Evolutionary conservation across 2,888 invertebrate species (phyloP).

Genomic region (Selenia dentaria): DNA sequence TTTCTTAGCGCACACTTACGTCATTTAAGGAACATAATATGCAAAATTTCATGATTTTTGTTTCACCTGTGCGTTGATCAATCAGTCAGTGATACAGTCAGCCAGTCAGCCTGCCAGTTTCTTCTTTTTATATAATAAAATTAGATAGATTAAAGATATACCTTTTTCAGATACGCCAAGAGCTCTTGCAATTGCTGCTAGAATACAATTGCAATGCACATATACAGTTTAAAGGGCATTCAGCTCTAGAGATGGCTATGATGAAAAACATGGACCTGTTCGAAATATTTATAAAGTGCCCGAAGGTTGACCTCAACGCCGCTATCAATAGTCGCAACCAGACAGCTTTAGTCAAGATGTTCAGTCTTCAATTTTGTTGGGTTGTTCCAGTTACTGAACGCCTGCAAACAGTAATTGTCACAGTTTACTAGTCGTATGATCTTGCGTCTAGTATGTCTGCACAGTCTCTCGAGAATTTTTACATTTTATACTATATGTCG

Average conservation of each 20-base stretch:
- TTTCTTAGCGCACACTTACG: no score
- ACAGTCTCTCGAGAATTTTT: no score
- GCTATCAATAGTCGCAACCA: conserved; percentile 61
- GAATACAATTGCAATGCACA: conserved; percentile 54
- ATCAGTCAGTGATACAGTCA: no score
- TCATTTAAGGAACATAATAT: no score
- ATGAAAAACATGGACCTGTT: conserved; percentile 47
- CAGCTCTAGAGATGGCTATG: conserved; percentile 60
- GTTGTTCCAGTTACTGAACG: conserved; percentile 44
- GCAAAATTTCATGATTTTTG: no score
- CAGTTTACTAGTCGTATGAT: no score
- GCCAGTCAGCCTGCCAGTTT: no score
- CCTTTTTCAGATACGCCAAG: conserved; percentile 47
- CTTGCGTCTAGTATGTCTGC: no score
- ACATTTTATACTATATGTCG: no score
- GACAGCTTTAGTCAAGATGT: conserved; percentile 63
- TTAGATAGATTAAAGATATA: no score
- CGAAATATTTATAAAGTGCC: conserved; percentile 56
- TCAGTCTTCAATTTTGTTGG: conserved; percentile 53
- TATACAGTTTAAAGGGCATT: conserved; percentile 54
- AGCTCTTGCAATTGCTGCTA: conserved; percentile 57
- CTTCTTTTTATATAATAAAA: no score
- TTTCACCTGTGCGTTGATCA: no score
- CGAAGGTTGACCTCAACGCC: conserved; percentile 57
- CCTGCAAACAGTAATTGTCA: conserved; percentile 53